Percentiles rank a stretch among this genome's conserved stretches.
Evolutionary conservation across 2,113 vertebrate genomes (phyloP).

Genomic region (Antechinus stuartii): DNA sequence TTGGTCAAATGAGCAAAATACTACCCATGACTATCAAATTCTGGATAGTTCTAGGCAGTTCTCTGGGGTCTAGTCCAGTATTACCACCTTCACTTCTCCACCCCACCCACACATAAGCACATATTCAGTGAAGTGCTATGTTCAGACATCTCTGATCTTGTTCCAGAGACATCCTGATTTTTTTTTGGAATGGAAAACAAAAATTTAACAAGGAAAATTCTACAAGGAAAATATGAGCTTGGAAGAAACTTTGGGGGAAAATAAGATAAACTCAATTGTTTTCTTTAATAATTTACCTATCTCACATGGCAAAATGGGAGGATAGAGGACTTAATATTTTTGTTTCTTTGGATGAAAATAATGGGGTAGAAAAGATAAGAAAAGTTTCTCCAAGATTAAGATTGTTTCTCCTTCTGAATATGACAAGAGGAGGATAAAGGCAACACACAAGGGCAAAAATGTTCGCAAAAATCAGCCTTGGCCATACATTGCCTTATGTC

Average conservation of each 20-base stretch:
- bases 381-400: background rate
- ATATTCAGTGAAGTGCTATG: background rate
- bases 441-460: background rate
- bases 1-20: background rate
- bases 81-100: background rate
- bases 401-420: background rate
- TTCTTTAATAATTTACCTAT: background rate
- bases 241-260: background rate
- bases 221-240: background rate
- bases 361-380: background rate
- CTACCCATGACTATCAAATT: background rate
- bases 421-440: background rate
- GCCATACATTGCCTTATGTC: background rate
- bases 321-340: background rate
- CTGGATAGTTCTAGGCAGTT: background rate
- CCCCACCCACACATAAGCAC: background rate
- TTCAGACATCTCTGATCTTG: background rate
- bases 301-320: background rate
- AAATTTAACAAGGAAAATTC: background rate
- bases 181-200: background rate
- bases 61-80: background rate
- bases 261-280: background rate
- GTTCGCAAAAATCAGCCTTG: background rate
- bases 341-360: background rate
- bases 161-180: background rate